Conservation (phyloP, 2,797 vertebrate genomes). For the Linurgus olivaceus region DNA sequence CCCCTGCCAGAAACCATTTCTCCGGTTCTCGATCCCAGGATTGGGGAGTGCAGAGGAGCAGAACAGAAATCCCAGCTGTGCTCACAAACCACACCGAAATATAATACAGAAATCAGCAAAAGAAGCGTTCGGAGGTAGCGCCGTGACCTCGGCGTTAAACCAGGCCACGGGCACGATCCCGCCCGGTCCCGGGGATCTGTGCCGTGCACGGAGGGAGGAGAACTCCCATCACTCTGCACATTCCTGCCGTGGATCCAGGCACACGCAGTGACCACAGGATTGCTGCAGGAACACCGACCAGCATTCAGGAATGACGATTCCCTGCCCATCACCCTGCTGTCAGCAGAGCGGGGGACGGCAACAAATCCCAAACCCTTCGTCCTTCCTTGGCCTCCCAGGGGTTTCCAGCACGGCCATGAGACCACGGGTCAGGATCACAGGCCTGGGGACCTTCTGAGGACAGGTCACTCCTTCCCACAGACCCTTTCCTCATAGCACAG, state of each 20-base stretch:
- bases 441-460: neutral
- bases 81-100: neutral
- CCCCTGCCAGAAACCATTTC: neutral
- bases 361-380: neutral
- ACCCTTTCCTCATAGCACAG: rapidly evolving
- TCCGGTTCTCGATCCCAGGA: neutral
- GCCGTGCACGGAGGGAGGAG: neutral
- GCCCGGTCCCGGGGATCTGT: neutral
- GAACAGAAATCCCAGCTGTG: conserved; percentile 27
- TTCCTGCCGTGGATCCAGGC: neutral
- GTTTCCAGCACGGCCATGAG: neutral
- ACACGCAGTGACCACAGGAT: neutral
- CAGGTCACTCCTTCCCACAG: neutral
- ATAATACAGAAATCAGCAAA: neutral
- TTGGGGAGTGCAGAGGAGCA: neutral
- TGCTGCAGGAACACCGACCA: neutral
- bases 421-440: rapidly evolving
- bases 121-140: neutral
- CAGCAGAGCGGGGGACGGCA: neutral
- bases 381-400: neutral
- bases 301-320: neutral
- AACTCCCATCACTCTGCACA: neutral
- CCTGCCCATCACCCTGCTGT: neutral
- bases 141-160: conserved; percentile 20
- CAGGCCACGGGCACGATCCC: conserved; percentile 1